These are phyloP conservation scores for Seira musarum DNA, from an alignment of 2,888 invertebrate species.

Conservation along the genomic window DNA sequence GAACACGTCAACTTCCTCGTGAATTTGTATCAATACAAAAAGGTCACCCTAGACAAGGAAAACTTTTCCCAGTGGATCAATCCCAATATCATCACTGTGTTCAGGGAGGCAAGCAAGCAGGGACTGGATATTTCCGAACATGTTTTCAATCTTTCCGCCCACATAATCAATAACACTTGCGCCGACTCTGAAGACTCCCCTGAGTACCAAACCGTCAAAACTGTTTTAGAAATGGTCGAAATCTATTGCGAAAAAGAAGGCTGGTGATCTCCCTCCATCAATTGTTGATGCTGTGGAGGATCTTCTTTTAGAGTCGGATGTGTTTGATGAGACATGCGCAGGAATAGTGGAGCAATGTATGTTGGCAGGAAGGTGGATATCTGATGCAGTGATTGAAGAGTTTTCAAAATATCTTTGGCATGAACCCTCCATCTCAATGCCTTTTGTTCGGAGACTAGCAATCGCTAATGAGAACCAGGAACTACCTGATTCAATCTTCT, in stretches of 20 bases:
- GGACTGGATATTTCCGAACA: background rate
- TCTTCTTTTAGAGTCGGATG: conserved; percentile 2
- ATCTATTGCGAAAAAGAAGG: background rate
- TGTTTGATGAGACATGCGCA: background rate
- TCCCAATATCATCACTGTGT: conserved; percentile 17
- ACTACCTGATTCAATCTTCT: conserved; percentile 6
- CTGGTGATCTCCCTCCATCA: background rate
- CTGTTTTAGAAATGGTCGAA: background rate
- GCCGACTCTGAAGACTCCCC: background rate
- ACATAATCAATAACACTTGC: background rate
- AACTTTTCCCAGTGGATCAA: conserved; percentile 18
- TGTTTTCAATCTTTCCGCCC: conserved; percentile 1
- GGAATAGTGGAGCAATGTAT: conserved; percentile 3
- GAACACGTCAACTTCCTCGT: conserved; percentile 17
- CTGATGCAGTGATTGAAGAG: conserved; percentile 4
- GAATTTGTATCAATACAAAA: conserved; percentile 7
- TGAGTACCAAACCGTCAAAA: background rate
- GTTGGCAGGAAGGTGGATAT: conserved; percentile 6
- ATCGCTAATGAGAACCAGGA: conserved; percentile 25
- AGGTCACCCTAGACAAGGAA: conserved; percentile 15
- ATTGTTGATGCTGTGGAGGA: background rate
- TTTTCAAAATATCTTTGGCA: background rate
- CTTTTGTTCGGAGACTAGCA: background rate
- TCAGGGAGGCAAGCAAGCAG: background rate
- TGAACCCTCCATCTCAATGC: background rate